Evolutionary conservation across 2,113 vertebrate species (phyloP).

Genomic region (Prochilodus magdalenae): DNA sequence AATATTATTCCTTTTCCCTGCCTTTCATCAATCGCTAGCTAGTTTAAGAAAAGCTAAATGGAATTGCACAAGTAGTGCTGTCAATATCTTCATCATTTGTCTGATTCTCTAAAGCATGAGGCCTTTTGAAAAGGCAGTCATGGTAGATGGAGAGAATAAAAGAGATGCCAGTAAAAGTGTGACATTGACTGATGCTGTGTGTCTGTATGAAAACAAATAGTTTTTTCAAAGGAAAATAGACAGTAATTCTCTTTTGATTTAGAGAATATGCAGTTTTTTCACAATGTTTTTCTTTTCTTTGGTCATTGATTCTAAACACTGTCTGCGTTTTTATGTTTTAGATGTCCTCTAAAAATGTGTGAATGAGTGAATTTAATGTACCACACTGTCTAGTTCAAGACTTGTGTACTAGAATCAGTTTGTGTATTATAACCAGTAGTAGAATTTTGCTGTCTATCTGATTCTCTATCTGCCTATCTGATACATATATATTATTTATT

Average conservation of each 20-base stretch:
- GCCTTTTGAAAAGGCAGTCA: constrained; percentile 68
- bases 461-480: too few species aligned
- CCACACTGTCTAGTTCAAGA: neutral
- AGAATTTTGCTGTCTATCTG: neutral
- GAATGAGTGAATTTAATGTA: neutral
- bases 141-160: constrained; percentile 64
- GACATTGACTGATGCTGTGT: constrained; percentile 65
- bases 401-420: neutral
- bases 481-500: too few species aligned
- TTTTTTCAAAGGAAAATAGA: constrained; percentile 54
- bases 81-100: constrained; percentile 72
- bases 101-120: constrained; percentile 59
- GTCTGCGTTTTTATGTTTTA: neutral
- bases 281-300: neutral
- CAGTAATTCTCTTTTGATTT: neutral
- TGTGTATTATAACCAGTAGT: too few species aligned
- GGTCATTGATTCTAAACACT: constrained; percentile 19
- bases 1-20: constrained; percentile 59
- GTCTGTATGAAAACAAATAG: constrained; percentile 73
- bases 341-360: neutral
- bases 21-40: constrained; percentile 70
- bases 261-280: constrained; percentile 12
- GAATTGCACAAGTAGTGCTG: constrained; percentile 44
- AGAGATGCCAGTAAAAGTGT: constrained; percentile 53
- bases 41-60: constrained; percentile 50